A percentile compares a stretch with the other conserved stretches of the same genome.
These are phyloP conservation scores for Matsumyia berberina DNA, from an alignment of 2,888 invertebrate species.

Conservation along the genomic window DNA sequence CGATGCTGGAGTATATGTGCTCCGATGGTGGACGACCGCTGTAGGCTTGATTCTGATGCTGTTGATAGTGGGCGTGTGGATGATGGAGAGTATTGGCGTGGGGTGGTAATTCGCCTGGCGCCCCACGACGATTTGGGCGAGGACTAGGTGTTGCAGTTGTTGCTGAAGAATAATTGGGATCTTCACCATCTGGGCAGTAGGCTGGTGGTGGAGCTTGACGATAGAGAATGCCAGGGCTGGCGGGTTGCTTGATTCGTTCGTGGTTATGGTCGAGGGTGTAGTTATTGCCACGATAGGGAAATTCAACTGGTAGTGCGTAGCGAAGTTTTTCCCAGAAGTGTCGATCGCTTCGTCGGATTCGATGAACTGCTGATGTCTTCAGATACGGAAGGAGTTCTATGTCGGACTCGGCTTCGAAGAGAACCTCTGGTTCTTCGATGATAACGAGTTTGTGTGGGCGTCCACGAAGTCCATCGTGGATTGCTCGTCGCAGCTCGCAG, in stretches of 20 bases:
- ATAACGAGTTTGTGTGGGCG: constrained; percentile 94
- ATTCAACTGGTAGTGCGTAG: constrained; percentile 92
- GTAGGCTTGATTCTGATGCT: constrained; percentile 82
- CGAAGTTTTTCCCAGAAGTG: constrained; percentile 97
- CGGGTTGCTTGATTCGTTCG: constrained; percentile 84
- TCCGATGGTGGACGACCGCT: constrained; percentile 90
- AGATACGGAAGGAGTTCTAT: constrained; percentile 95
- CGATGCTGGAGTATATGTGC: constrained; percentile 95
- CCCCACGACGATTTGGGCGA: constrained; percentile 85
- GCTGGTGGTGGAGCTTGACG: constrained; percentile 84
- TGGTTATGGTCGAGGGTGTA: constrained; percentile 89
- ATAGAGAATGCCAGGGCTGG: constrained; percentile 83
- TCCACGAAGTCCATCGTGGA: constrained; percentile 94
- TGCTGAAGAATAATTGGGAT: constrained; percentile 87
- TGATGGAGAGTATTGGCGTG: constrained; percentile 78
- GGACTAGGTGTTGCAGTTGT: constrained; percentile 87
- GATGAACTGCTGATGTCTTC: constrained; percentile 90
- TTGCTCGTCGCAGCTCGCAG: constrained; percentile 94
- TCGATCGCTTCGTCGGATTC: constrained; percentile 94
- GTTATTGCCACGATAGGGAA: constrained; percentile 93
- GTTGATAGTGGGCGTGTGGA: constrained; percentile 83
- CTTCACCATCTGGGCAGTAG: constrained; percentile 84
- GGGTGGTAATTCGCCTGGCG: constrained; percentile 70
- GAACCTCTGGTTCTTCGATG: constrained; percentile 93
- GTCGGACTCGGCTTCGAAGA: constrained; percentile 93